Base-by-base conservation (phyloP, 2,888 invertebrate species). In the Villa cingulata region DNA sequence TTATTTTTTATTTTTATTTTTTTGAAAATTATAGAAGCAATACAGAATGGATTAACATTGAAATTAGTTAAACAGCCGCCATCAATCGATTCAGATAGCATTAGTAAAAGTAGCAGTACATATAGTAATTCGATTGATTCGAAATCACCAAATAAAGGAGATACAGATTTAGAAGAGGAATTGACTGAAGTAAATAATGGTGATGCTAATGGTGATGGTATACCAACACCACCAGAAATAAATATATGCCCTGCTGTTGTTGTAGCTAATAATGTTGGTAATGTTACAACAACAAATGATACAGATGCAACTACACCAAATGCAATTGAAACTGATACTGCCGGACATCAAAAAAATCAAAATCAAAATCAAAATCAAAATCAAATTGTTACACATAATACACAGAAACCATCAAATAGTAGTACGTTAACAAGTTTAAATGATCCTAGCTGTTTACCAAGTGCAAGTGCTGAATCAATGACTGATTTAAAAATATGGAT, bases 381-480 rank as follows among this genome's bases (percentile, higher is more conserved):
- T n/a, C 7, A 10, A 27, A 27, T 9, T 27, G 6, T 27, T 9
- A 27, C 27, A 2, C 66, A 65, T 5, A 36, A 56, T 4, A 61
- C 61, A 29, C 53, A 61, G 10, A 62, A 61, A 45, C 61, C 63
- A n/a, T 68, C 67, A 10, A 68, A 68, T 46, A 76, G 75, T 58
- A 76, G 76, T 58, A 76, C 73, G 15, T 66, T 76, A 41, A 74
- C 73, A 1, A 77, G 77, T 53, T 72, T 76, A 51, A 72, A 72
- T 49, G 76, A 76, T 54, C 73, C 73, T 12, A 73, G 74, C 48
- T n/a, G n/a, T n/a, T 73, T 74, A 42, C 73, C 73, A 20, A 76
- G 75, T 52, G 75, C 74, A 16, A 78, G 78, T 57, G 61, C 76
- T 49, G 78, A 78, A 55, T 76, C 77, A 4, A n/a, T n/a, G n/a